Evolutionary conservation across 2,113 vertebrate species (phyloP), one percentile per base, ranked within the genome.

Genomic region (Larimichthys crocea): DNA sequence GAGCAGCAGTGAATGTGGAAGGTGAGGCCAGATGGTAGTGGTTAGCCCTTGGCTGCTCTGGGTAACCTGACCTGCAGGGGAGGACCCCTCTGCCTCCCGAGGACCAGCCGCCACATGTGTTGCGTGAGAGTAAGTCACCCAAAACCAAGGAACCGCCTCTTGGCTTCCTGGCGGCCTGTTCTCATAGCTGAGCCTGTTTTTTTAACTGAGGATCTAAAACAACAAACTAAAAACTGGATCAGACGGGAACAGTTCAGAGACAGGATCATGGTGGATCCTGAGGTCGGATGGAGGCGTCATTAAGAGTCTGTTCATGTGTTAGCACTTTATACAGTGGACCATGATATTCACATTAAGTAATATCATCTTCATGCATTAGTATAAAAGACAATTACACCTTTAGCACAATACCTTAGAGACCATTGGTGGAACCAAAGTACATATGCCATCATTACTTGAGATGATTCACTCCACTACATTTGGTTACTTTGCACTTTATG

Each of bases 11-110:
- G 89, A 79, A 88, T 78, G 69, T 88, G 86, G 88, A 90, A 89
- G 88, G 90, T 88, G 88, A 90, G 76, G 60, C 80, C 94, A 94
- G 90, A 91, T 95, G 94, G 92, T 91, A 90, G 86, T 90, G 91
- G 85, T 94, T 94, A 95, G 84, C 86, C 86, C 87, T 83, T 87
- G 90, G 91, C 88, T 89, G 87, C 89, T 87, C 82, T 55, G 81
- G 85, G 93, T 91, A 93, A 94, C 86, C 90, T 84, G 89, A 94
- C 86, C 93, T 85, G 80, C 90, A 75, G 79, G 90, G 90, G 87
- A 91, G 86, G 81, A 88, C 81, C 90, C 85, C 80, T 84, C 81
- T 74, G 76, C 91, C 89, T 94, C 92, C 91, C 50, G 10, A 85
- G 89, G 91, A 84, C 92, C 89, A 75, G 88, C 88, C 87, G 31